Percentiles rank a stretch among this genome's conserved stretches.
phyloP scores from a whole-genome alignment of 2,113 vertebrate species.

The Thryonomys swinderianus region DNA sequence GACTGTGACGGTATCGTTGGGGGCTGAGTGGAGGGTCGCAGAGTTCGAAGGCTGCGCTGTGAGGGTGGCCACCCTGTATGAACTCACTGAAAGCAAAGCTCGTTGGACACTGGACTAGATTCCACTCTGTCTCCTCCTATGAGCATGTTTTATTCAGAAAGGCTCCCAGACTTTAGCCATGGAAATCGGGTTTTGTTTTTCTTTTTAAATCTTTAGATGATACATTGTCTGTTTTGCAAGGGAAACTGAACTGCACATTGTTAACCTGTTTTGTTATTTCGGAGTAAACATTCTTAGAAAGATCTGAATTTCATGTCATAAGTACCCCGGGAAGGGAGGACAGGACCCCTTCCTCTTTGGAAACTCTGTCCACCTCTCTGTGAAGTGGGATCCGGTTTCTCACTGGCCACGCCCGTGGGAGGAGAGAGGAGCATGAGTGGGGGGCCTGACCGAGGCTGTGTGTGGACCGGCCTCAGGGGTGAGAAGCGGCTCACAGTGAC shows the following conservation, averaged over 20 bases:
- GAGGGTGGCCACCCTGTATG: background rate
- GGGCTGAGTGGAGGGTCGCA: background rate
- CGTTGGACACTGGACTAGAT: fast-evolving
- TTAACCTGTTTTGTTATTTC: conserved; percentile 3
- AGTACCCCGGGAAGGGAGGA: background rate
- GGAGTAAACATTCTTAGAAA: background rate
- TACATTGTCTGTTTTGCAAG: background rate
- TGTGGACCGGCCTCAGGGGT: background rate
- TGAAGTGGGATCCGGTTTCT: background rate
- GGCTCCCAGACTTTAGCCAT: background rate
- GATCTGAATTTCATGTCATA: background rate
- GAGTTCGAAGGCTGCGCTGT: background rate
- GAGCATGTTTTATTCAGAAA: background rate
- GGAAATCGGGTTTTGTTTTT: background rate
- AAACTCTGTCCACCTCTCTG: background rate
- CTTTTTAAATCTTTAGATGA: background rate
- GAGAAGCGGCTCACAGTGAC: background rate
- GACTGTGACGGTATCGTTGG: background rate
- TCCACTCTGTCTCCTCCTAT: background rate
- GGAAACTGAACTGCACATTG: background rate
- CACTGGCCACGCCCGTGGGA: background rate
- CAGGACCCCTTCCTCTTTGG: background rate
- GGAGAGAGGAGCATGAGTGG: fast-evolving
- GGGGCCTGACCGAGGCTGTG: background rate
- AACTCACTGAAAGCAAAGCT: too few species aligned